phyloP scores from a whole-genome alignment of 2,113 vertebrate species.

The Eulemur rufifrons region DNA sequence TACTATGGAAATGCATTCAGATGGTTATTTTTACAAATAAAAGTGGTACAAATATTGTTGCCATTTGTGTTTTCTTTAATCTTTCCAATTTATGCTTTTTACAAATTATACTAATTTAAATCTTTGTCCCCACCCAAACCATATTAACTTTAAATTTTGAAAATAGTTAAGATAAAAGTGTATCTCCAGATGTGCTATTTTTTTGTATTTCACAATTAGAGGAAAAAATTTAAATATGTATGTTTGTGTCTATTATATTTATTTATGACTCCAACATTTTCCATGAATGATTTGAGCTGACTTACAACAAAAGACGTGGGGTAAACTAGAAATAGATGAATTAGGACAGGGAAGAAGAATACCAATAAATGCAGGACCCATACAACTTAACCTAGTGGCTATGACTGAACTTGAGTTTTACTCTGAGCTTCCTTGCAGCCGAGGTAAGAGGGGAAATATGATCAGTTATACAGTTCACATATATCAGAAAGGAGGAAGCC shows the following conservation, averaged over 20 bases:
- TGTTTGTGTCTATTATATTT: not conserved
- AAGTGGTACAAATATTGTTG: conserved; percentile 86
- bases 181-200: not conserved
- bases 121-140: not conserved
- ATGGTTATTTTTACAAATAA: conserved; percentile 91
- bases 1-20: conserved; percentile 86
- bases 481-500: not conserved
- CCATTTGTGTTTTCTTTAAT: conserved; percentile 66
- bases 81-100: conserved; percentile 38
- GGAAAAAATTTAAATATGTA: not conserved
- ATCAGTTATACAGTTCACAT: not conserved
- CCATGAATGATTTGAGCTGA: not conserved
- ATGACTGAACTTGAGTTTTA: not conserved
- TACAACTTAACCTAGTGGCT: not conserved
- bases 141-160: conserved; percentile 15
- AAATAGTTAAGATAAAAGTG: not conserved
- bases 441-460: not conserved
- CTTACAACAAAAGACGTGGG: not conserved
- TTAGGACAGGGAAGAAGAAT: not conserved
- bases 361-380: not conserved
- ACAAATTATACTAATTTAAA: not conserved
- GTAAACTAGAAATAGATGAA: not conserved
- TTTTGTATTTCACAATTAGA: not conserved
- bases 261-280: not conserved
- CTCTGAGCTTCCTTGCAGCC: not conserved